Evolutionary conservation across 2,113 vertebrate genomes (phyloP), one percentile per base, ranked within the genome.

Genomic region (Triplophysa dalaica): DNA sequence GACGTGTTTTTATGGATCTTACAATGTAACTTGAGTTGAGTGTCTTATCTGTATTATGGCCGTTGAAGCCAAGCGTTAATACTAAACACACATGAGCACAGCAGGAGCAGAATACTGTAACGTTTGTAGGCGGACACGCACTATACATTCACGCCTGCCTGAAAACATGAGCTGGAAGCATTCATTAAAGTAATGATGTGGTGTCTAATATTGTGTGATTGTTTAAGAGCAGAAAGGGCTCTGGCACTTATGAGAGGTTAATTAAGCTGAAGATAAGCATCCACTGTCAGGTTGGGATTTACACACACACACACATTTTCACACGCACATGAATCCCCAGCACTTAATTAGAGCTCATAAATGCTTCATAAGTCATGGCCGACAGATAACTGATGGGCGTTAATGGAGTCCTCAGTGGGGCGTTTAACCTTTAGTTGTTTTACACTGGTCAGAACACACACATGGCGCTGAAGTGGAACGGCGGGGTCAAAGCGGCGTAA

Each of bases 261-360:
- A 91, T 90, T 89, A 89, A 87, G 84, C 82, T 17, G 83, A 86
- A 58, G 70, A 75, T 75, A 80, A 80, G 78, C 72, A 80, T 80
- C 62, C 16, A 74, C 79, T 80, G 70, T 67, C 72, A 74, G 63
- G 48, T 60, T 75, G 79, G 58, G 70, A 74, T 74, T 75, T 45
- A 70, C 67, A 62, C 77, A 78, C 74, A 62, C 77, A 78, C 74
- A 68, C 73, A 50, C 58, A 77, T 60, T 26, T 65, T 62, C 77
- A 79, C 54, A 70, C 2, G 26, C 58, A 64, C 68, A 22, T 60
- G 89, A 86, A 90, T 80, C 75, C 82, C 89, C 87, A 87, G 86
- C 86, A 87, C 81, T 86, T 91, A 91, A 92, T 92, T 91, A 92
- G 89, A 70, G 84, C 86, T 90, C 86, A 87, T 89, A 88, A 89